phyloP scores from a whole-genome alignment of 1,140 invertebrate species.

The Drosophila auraria region DNA sequence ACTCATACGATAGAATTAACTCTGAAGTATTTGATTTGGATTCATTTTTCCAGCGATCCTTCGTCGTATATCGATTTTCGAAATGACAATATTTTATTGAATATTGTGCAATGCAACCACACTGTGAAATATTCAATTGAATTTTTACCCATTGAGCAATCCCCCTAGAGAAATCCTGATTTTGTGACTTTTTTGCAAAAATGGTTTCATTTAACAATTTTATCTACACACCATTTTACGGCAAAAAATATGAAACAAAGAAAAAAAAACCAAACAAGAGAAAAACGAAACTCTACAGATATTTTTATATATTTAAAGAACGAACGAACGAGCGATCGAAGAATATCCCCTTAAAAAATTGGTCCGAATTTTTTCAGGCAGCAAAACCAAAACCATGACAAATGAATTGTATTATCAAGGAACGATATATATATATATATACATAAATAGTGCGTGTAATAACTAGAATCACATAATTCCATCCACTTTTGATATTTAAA shows the following conservation, averaged over 20 bases:
- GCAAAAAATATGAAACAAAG: conserved; percentile 28
- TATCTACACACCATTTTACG: conserved; percentile 53
- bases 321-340: conserved; percentile 2
- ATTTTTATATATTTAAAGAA: conserved; percentile 49
- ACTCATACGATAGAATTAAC: conserved; percentile 23
- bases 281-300: conserved; percentile 40
- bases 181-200: conserved; percentile 48
- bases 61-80: conserved; percentile 46
- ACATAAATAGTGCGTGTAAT: conserved; percentile 70
- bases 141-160: conserved; percentile 52
- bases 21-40: conserved; percentile 24
- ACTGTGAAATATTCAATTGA: conserved; percentile 46
- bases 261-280: conserved; percentile 4
- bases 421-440: conserved; percentile 40
- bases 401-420: conserved; percentile 54
- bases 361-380: conserved; percentile 50
- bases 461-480: conserved; percentile 83
- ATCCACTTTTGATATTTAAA: conserved; percentile 83
- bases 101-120: conserved; percentile 57
- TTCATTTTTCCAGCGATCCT: conserved; percentile 26
- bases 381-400: conserved; percentile 36
- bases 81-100: conserved; percentile 76
- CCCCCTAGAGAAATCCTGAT: conserved; percentile 43
- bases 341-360: conserved; percentile 33
- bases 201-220: conserved; percentile 64